These are phyloP conservation scores for Nebria brevicollis DNA, from an alignment of 2,888 invertebrate species.

Conservation along the genomic window DNA sequence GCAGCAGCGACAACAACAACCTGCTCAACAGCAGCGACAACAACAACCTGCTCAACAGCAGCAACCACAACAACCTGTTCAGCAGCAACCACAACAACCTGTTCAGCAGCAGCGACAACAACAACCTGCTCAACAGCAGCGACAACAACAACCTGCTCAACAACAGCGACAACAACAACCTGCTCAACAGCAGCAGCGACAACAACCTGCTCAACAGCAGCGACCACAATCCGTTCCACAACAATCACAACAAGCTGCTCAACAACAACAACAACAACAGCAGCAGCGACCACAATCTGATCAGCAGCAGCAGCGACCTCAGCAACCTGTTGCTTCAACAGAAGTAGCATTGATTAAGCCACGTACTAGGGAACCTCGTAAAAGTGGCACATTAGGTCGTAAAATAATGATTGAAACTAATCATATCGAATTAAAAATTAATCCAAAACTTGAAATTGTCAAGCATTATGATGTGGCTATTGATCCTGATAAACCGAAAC, in stretches of 20 bases:
- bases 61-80: background rate
- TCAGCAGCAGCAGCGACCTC: background rate
- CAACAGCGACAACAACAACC: constrained; percentile 45
- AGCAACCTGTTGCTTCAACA: background rate
- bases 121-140: constrained; percentile 21
- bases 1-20: constrained; percentile 8
- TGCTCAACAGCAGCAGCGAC: constrained; percentile 38
- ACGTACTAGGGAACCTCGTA: constrained; percentile 47
- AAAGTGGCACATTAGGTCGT: constrained; percentile 61
- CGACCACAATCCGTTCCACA: constrained; percentile 4
- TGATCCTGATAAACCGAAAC: constrained; percentile 75
- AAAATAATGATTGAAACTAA: constrained; percentile 69
- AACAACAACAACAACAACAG: constrained; percentile 1
- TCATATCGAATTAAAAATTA: constrained; percentile 70
- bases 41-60: constrained; percentile 19
- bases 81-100: constrained; percentile 43
- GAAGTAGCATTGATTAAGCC: constrained; percentile 51
- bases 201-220: constrained; percentile 21
- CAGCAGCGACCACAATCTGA: background rate
- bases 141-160: constrained; percentile 21
- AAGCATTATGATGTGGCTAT: constrained; percentile 87
- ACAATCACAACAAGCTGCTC: constrained; percentile 22
- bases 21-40: constrained; percentile 39
- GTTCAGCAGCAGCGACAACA: constrained; percentile 43
- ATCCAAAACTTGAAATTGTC: constrained; percentile 62